These are phyloP conservation scores for Rhizoglyphus robini DNA, from an alignment of 1,140 invertebrate genomes.

Conservation along the genomic window DNA sequence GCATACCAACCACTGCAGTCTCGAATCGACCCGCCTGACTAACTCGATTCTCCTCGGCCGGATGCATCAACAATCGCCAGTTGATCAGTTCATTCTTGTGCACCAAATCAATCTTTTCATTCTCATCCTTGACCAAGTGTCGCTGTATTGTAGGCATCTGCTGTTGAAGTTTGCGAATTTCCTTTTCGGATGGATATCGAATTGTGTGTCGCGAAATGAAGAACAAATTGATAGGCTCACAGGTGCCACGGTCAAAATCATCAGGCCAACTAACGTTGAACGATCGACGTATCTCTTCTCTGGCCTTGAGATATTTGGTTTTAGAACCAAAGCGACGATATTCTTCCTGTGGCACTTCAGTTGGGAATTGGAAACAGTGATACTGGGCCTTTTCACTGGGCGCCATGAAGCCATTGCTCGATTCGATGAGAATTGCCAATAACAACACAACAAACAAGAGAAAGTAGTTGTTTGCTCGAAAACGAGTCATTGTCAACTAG, in stretches of 20 bases:
- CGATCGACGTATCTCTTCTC: not conserved
- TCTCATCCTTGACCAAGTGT: not conserved
- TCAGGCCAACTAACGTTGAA: not conserved
- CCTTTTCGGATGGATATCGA: not conserved
- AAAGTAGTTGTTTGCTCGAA: no score
- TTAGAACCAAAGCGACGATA: not conserved
- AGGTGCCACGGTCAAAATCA: not conserved
- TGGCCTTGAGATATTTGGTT: not conserved
- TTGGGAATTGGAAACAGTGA: not conserved
- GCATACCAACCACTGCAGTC: no score
- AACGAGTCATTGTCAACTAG: no score
- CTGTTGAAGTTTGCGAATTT: not conserved
- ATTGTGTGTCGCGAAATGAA: not conserved
- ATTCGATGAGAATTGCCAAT: no score
- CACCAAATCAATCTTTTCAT: not conserved
- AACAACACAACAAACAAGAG: no score
- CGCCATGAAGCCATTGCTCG: no score
- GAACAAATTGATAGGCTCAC: not conserved
- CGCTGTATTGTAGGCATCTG: not conserved
- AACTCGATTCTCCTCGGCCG: no score
- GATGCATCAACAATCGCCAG: no score
- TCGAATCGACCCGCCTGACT: no score
- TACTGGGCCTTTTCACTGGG: no score
- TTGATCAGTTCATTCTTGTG: not conserved
- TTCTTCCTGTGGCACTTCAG: not conserved